A percentile compares a stretch with the other conserved stretches of the same genome.
Conservation (phyloP, 2,797 vertebrate genomes). For the Sebastes iracundus region DNA sequence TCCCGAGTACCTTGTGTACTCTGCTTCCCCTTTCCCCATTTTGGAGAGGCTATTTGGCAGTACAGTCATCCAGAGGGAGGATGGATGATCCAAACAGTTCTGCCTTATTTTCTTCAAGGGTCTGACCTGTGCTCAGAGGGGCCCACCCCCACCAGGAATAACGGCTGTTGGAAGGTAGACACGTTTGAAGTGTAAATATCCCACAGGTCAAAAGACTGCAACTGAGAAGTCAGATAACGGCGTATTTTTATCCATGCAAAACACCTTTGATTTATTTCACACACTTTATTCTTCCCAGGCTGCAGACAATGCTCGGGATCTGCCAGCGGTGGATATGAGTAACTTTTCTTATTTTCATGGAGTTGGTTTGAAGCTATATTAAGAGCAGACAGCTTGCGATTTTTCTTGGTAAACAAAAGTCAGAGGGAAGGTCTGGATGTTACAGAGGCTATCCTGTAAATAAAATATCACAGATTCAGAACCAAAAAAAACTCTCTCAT, state of each 20-base stretch:
- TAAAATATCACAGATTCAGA: slow-evolving; percentile 13
- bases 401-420: slow-evolving; percentile 19
- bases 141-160: slow-evolving; percentile 25
- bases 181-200: slow-evolving; percentile 76
- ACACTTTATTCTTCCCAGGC: slow-evolving; percentile 51
- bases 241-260: slow-evolving; percentile 57
- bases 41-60: slow-evolving; percentile 12
- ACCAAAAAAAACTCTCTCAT: not conserved
- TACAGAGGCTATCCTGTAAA: not conserved
- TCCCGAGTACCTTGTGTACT: not conserved
- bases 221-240: slow-evolving; percentile 43
- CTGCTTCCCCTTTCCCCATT: not conserved
- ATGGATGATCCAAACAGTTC: slow-evolving; percentile 41
- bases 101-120: slow-evolving; percentile 42
- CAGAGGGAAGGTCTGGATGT: not conserved
- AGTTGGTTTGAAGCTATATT: slow-evolving; percentile 45
- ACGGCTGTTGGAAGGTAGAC: slow-evolving; percentile 33
- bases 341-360: slow-evolving; percentile 28
- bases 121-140: slow-evolving; percentile 36
- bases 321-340: slow-evolving; percentile 36
- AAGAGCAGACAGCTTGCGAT: slow-evolving; percentile 8
- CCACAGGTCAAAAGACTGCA: slow-evolving; percentile 62
- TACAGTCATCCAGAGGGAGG: slow-evolving; percentile 11
- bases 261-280: slow-evolving; percentile 54
- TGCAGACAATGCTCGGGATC: slow-evolving; percentile 45